Base-by-base conservation (phyloP, 2,113 vertebrate species). In the Dromas ardeola region DNA sequence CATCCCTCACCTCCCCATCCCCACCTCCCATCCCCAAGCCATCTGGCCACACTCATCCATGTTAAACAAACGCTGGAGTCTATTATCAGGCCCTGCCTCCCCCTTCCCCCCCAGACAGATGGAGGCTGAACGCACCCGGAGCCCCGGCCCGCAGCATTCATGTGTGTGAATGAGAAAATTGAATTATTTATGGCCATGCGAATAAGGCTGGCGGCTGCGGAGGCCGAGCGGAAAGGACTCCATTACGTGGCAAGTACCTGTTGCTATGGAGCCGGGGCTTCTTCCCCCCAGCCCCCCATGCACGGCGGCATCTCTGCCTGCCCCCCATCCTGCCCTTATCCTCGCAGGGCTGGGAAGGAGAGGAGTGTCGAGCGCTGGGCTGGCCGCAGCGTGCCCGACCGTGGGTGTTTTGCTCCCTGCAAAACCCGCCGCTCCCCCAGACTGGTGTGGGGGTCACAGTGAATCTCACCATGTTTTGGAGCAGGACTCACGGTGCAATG, bases 131-230 rank as follows among this genome's bases (percentile, higher is more conserved):
- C 36, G 0, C 66, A 66, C 95, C 66, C 81, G 1, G 77, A 97
- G 91, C 85, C 92, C 95, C 74, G 45, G 88, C 91, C 93, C 26
- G 70, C 92, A 93, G 96, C 97, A 97, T 97, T 98, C 97, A 97
- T 97, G 97, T 97, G 97, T 97, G 95, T 98, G 96, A 98, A 97
- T 96, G 97, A 96, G 95, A 96, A 97, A 97, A 97, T 96, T 97
- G 94, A 97, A 98, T 98, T 98, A 98, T 98, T 97, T 98, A 98
- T 97, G 94, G 95, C 94, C 97, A 96, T 67, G 93, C 90, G 96
- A 98, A 97, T 92, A 94, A 97, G 90, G 95, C 95, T 95, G 95
- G 91, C 72, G 90, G 95, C 93, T 94, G 94, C 49, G 14, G 95
- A 95, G 93, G 88, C 95, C 73, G 45, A 96, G 95, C 83, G 69